Percentiles rank a stretch among this genome's conserved stretches.
Conservation (phyloP, 2,797 vertebrate genomes). For the Pelochelys cantorii region DNA sequence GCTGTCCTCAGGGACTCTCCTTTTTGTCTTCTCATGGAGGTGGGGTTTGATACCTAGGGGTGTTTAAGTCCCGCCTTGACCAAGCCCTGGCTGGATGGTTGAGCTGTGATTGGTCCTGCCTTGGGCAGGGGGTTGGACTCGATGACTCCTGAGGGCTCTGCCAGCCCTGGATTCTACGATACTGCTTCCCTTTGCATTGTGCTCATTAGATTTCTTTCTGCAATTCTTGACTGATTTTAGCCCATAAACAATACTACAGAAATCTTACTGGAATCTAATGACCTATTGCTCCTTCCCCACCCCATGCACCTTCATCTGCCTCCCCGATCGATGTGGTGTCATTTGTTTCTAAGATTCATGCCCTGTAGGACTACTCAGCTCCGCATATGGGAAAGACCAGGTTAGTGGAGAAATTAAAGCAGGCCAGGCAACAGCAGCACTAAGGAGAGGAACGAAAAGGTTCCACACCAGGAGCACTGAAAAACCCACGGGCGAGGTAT, state of each 20-base stretch:
- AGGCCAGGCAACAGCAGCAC: not conserved
- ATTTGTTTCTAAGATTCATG: fast-evolving
- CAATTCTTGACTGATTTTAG: not conserved
- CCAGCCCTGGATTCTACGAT: too few species aligned
- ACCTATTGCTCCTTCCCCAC: not conserved
- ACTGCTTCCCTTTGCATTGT: not conserved
- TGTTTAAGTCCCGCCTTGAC: too few species aligned
- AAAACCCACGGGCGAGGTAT: not conserved
- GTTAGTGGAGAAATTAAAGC: not conserved
- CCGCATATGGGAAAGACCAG: not conserved
- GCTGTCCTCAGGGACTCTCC: not conserved
- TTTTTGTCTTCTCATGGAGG: not conserved
- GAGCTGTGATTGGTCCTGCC: too few species aligned
- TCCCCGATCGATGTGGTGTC: fast-evolving
- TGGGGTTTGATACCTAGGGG: not conserved
- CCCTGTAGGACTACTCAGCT: not conserved
- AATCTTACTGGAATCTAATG: not conserved
- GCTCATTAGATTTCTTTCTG: not conserved
- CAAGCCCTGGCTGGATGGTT: too few species aligned
- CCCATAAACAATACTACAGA: not conserved
- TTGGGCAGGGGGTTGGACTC: too few species aligned
- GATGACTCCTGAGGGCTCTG: too few species aligned
- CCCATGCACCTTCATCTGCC: fast-evolving
- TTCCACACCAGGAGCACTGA: not conserved
- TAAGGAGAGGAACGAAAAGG: not conserved